Conservation (phyloP, 2,797 vertebrate genomes). For the Carcharodon carcharias region DNA sequence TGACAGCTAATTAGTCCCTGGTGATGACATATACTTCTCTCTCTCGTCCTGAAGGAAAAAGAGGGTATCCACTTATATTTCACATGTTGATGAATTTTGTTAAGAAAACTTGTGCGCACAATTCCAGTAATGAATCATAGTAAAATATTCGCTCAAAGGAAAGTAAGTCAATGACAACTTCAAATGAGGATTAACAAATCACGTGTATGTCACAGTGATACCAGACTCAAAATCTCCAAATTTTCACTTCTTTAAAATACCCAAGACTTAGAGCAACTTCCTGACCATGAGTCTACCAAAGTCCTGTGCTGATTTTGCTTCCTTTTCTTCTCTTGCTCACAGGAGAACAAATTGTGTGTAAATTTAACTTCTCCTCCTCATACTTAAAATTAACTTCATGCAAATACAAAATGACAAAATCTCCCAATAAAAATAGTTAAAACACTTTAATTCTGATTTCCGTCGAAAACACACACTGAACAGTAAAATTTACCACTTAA, state of each 20-base stretch:
- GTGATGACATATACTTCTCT: background rate
- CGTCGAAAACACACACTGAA: background rate
- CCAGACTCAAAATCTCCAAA: background rate
- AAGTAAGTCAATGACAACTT: background rate
- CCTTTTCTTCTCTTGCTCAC: background rate
- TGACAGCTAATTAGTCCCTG: background rate
- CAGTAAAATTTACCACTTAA: background rate
- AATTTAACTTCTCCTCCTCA: background rate
- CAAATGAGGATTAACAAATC: background rate
- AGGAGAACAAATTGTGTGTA: background rate
- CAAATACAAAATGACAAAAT: background rate
- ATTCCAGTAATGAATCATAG: background rate
- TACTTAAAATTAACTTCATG: background rate
- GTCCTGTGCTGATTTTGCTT: background rate
- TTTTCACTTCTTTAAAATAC: constrained; percentile 18
- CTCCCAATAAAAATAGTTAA: background rate
- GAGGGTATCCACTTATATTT: background rate
- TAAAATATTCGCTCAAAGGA: background rate
- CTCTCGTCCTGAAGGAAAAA: background rate
- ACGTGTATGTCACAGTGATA: background rate
- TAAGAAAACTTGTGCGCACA: background rate
- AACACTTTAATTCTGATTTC: background rate
- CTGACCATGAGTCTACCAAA: background rate
- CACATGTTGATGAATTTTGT: background rate
- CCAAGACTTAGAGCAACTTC: background rate